Base-by-base conservation (phyloP, 2,888 invertebrate species). In the Sarcophaga subvicina region DNA sequence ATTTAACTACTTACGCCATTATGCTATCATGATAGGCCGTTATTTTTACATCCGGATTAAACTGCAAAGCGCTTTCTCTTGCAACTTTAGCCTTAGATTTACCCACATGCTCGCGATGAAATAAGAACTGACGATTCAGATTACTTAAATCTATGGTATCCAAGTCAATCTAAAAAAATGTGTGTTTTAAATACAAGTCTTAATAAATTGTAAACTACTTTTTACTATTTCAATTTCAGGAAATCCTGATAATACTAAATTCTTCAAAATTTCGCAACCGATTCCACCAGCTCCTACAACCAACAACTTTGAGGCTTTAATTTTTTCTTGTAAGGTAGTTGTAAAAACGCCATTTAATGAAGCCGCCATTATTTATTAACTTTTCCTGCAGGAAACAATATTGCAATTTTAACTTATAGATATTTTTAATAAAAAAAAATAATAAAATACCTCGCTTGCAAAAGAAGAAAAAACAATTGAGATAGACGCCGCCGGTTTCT, bases 91-190 rank as follows among this genome's bases (percentile, higher is more conserved):
- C 98, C 94, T 99, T 99, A 0, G 99, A 97, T 93, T 98, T 98
- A 3, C 99, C 99, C 86, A 99, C 99, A 95, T 99, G 99, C 92
- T 98, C 97, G 91, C 98, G 98, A 92, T 98, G 97, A 92, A 99
- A 99, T n/a, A 99, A 94, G 93, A 99, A 99, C 93, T 99, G 99
- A 62, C 99, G 95, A 94, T 99, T 99, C 89, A 99, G 94, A 93
- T 99, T 99, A 94, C 99, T 99, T 83, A 99, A 97, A 94, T 99
- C 99, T 93, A 99, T 99, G 0, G 99, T 99, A 93, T 99, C 99
- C 92, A 99, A 95, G 95, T 99, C 99, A 94, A 99, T 98, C 99
- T 99, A 94, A 89, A 96, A 20, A 17, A 60, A 17, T 1, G 1
- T 20, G 1, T 3, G 27, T 20, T 20, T 45, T n/a, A 45, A 22